Conservation (phyloP, 2,113 vertebrate genomes). For the Callocephalon fimbriatum region DNA sequence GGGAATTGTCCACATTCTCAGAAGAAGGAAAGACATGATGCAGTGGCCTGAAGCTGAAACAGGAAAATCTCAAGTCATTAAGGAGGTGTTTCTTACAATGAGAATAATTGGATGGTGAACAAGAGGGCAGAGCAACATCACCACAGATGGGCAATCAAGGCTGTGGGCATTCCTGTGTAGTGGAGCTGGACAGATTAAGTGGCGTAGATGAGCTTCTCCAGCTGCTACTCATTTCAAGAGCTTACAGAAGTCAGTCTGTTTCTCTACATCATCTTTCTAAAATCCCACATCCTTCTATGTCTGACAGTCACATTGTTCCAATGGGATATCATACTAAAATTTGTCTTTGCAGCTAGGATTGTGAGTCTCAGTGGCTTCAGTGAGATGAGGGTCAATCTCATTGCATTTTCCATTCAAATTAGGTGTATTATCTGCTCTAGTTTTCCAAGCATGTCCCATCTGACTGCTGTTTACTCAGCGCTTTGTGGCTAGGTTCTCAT, state of each 20-base stretch:
- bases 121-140: background rate
- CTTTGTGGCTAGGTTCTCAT: background rate
- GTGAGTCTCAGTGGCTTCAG: background rate
- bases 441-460: background rate
- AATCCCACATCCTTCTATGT: background rate
- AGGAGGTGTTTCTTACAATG: background rate
- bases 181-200: background rate
- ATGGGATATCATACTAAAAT: background rate
- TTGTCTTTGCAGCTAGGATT: background rate
- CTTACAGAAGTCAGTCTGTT: background rate
- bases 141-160: background rate
- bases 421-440: background rate
- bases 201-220: background rate
- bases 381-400: background rate
- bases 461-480: background rate
- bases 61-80: background rate
- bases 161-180: background rate
- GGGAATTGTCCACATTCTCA: conserved; percentile 47
- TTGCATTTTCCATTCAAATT: background rate
- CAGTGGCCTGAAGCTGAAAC: conserved; percentile 43
- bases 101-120: background rate
- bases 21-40: conserved; percentile 31
- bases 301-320: background rate
- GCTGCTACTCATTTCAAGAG: background rate
- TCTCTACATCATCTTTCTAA: background rate